phyloP scores from a whole-genome alignment of 2,888 invertebrate genomes.

The Torymus auratus region DNA sequence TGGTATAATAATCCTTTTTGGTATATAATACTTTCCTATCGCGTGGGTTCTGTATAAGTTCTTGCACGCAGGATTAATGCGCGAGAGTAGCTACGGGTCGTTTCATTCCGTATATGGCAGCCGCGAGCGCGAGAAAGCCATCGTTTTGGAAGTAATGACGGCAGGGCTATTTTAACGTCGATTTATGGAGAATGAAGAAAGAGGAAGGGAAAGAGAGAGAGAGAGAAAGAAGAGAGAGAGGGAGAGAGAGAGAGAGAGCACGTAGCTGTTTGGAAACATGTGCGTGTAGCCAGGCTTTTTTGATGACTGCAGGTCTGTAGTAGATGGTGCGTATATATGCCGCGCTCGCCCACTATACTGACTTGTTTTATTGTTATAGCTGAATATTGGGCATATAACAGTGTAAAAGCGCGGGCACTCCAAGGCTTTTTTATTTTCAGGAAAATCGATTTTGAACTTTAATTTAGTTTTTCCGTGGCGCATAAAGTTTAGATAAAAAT shows the following conservation, averaged over 20 bases:
- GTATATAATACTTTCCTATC: too few relatives aligned
- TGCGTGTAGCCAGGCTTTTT: conserved; percentile 5
- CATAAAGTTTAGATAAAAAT: too few relatives aligned
- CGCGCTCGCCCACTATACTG: neutral
- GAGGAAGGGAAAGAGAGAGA: neutral
- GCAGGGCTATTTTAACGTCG: conserved; percentile 42
- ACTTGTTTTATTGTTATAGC: too few relatives aligned
- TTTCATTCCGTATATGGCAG: conserved; percentile 26
- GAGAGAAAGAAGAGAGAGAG: too few relatives aligned
- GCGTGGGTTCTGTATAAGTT: too few relatives aligned
- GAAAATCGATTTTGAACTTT: conserved; percentile 7
- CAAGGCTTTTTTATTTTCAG: neutral
- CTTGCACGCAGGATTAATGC: too few relatives aligned
- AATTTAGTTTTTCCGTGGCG: too few relatives aligned
- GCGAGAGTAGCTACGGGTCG: neutral
- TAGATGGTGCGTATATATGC: neutral
- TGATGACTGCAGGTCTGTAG: conserved; percentile 16
- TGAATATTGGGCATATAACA: too few relatives aligned
- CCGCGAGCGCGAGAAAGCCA: neutral
- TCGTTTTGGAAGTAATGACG: conserved; percentile 49
- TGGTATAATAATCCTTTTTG: too few relatives aligned
- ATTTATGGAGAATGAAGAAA: conserved; percentile 45
- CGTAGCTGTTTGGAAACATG: neutral
- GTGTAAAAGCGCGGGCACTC: too few relatives aligned
- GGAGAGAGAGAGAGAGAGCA: too few relatives aligned